These are phyloP conservation scores for Meiosimyza platycephala DNA, from an alignment of 2,888 invertebrate species.

Conservation along the genomic window DNA sequence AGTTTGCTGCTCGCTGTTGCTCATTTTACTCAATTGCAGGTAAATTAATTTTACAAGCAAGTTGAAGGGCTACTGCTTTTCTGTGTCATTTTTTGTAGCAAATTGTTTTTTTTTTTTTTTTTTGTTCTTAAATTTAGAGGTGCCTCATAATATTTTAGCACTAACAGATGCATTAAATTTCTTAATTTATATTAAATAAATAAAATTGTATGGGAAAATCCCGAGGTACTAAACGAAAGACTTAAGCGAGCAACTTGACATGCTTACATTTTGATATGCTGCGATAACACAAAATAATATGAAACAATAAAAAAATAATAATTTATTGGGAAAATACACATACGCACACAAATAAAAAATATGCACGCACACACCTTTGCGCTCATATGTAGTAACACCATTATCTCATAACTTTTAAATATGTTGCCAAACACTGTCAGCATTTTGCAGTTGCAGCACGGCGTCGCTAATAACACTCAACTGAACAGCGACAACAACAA, in stretches of 20 bases:
- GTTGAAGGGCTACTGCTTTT: constrained; percentile 25
- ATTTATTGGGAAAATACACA: neutral
- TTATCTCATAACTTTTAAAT: constrained; percentile 38
- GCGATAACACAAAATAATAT: neutral
- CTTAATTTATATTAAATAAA: too few species aligned
- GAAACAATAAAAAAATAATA: neutral
- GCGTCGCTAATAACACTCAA: constrained; percentile 19
- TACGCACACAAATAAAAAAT: neutral
- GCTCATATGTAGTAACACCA: constrained; percentile 15
- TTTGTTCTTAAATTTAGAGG: too few species aligned
- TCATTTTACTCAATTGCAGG: too few species aligned
- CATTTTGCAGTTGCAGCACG: constrained; percentile 3
- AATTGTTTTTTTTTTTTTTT: too few species aligned
- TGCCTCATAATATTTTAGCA: too few species aligned
- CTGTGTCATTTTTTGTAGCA: neutral
- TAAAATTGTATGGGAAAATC: too few species aligned
- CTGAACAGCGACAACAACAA: constrained; percentile 29
- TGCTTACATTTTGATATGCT: neutral
- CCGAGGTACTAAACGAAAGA: constrained; percentile 25
- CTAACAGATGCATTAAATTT: too few species aligned
- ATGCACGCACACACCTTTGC: neutral
- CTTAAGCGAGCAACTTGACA: constrained; percentile 43
- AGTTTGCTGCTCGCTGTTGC: too few species aligned
- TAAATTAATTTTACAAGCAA: neutral
- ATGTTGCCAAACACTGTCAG: constrained; percentile 24